These are phyloP conservation scores for human DNA, from an alignment of 2,113 vertebrate species.

Conservation along the genomic window DNA sequence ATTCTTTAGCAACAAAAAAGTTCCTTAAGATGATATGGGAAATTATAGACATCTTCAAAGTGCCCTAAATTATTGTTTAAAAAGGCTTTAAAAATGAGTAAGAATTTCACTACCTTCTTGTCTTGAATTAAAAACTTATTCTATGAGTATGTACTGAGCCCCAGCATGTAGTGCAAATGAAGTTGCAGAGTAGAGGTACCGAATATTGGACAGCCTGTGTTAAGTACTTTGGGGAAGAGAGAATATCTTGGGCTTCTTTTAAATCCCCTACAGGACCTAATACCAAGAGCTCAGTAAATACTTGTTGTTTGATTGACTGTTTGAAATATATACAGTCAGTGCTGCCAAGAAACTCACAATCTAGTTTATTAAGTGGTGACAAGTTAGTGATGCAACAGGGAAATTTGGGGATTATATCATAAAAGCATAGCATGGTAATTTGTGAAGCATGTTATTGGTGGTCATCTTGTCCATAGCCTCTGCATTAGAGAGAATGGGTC, in stretches of 20 bases:
- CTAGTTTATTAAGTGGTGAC: slow-evolving; percentile 67
- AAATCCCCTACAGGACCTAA: slow-evolving; percentile 13
- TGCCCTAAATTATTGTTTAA: slow-evolving; percentile 3
- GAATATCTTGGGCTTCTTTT: slow-evolving; percentile 6
- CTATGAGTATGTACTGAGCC: neutral
- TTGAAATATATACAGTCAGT: slow-evolving; percentile 9
- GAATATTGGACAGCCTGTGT: neutral
- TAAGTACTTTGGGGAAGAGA: neutral
- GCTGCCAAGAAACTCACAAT: slow-evolving; percentile 55
- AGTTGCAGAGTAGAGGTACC: neutral
- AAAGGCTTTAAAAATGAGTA: neutral
- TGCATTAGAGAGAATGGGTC: neutral
- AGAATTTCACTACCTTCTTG: neutral
- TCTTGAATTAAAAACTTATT: neutral
- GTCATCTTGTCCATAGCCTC: neutral
- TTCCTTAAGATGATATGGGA: neutral
- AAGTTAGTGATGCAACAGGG: slow-evolving; percentile 54
- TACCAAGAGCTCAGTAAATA: slow-evolving; percentile 60
- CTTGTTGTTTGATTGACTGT: slow-evolving; percentile 55
- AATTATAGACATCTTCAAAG: slow-evolving; percentile 16
- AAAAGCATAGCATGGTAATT: slow-evolving; percentile 10
- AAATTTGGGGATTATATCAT: slow-evolving; percentile 35
- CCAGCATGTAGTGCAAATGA: neutral
- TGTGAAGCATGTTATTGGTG: neutral
- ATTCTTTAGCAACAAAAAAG: neutral